These are phyloP conservation scores for Catharus fuscescens DNA, from an alignment of 2,113 vertebrate species.

Conservation along the genomic window DNA sequence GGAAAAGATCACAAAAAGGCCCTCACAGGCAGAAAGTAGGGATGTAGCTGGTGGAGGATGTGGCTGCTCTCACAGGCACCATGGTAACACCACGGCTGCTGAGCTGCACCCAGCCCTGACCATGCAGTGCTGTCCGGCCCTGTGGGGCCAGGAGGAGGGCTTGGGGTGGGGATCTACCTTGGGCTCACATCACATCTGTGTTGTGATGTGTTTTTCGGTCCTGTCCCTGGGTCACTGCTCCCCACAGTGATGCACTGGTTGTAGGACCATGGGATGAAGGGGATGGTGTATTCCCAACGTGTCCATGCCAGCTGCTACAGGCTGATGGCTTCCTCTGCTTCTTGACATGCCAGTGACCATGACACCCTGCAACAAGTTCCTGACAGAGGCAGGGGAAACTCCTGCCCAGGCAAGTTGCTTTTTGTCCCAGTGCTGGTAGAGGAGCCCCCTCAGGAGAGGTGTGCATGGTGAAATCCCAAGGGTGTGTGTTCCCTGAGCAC, in stretches of 20 bases:
- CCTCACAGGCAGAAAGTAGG: not conserved
- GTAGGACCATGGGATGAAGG: not conserved
- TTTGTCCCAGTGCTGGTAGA: not conserved
- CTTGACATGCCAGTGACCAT: rapidly evolving
- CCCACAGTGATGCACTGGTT: not conserved
- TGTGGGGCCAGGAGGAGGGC: rapidly evolving
- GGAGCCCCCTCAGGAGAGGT: not conserved
- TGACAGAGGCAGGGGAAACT: not conserved
- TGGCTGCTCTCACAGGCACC: not conserved
- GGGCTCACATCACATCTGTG: rapidly evolving
- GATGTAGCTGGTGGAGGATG: not conserved
- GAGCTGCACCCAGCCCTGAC: rapidly evolving
- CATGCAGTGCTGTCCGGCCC: rapidly evolving
- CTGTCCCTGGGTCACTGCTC: not conserved
- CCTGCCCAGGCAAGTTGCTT: not conserved
- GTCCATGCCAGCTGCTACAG: not conserved
- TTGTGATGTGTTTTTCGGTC: not conserved
- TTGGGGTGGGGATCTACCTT: not conserved
- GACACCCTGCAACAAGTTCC: not conserved
- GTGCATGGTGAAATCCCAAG: not conserved
- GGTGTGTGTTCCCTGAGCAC: not conserved
- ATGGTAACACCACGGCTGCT: not conserved
- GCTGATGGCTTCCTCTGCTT: not conserved
- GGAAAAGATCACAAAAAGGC: not conserved
- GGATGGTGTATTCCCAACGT: not conserved